Evolutionary conservation across 2,797 vertebrate genomes (phyloP), one percentile per base, ranked within the genome.

Genomic region (Premnoplex brunnescens): DNA sequence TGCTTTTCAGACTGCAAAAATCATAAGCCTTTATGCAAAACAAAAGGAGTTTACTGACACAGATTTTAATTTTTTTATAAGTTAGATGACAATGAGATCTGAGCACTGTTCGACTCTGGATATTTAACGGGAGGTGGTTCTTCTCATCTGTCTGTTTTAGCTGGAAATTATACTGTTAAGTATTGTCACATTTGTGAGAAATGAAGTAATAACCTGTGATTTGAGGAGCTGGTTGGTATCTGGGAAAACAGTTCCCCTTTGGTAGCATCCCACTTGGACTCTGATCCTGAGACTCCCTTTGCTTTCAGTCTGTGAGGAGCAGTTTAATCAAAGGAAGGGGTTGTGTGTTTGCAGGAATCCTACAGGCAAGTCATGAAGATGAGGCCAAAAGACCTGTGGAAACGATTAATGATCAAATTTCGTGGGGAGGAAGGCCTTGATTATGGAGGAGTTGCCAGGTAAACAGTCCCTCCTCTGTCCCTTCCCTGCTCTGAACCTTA

Each of bases 361-460:
- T 99, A 99, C 94, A 98, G 99, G 81, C 99, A 99, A 96, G 99
- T 99, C 97, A 99, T 99, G 99, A 99, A 99, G 98, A 99, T 99
- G 99, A 99, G 99, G 97, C 99, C 99, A 32, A 99, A 99, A 97
- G 99, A 99, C 97, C 96, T 99, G 71, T 99, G 99, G 99, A 99
- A 99, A 96, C 98, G 99, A 98, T 98, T 99, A 74, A 99, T 99
- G 99, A 99, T 99, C 97, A 99, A 99, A 97, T 99, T 99, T 79
- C 98, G 99, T 94, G 99, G 99, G 73, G 99, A 99, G 96, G 99
- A 99, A 97, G 99, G 99, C 34, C 98, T 99, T 9, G 99, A 99
- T 86, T 99, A 99, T 32, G 99, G 99, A 97, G 99, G 99, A 28
- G 99, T 99, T 89, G 99, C 99, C 95, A 99, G 99, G 99, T 99